Base-by-base conservation (phyloP, 2,797 vertebrate species). In the Sternotherus odoratus region DNA sequence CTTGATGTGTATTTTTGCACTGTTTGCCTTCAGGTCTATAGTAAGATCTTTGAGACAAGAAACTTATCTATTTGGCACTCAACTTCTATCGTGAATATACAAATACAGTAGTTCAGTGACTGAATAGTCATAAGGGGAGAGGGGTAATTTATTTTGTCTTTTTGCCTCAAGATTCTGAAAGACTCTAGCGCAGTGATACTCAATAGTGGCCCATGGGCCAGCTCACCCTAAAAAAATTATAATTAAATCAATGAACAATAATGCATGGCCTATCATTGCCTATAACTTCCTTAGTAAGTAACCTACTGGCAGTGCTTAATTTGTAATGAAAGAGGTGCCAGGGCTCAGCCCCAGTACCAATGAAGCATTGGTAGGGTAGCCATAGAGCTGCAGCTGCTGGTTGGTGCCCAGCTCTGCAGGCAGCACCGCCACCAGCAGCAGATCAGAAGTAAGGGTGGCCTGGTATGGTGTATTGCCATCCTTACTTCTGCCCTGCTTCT, bases 401-500 rank as follows among this genome's bases (percentile, higher is more conserved):
- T 8, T 33, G 7, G 17, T n/a, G 17, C 9, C 9, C 9, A 19
- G 17, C 17, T 36, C n/a, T 66, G 63, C n/a, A 66, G 9, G 17
- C 2, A 36, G n/a, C 1, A 3, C 63, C 2, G 4, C 63, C 2
- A 6, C 30, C 57, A 33, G 28, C 4, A 4, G 5, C 57, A 60
- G 30, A 33, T 33, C 15, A 33, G 57, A 16, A 33, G 57, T 60
- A 33, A 30, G 57, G 57, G 15, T 60, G 57, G 30, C 13, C 13
- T 33, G 57, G 57, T 60, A 8, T 33, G 30, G 57, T 16, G 57
- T 33, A 33, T 33, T 60, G 57, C 57, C 28, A 60, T 3, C 60
- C 33, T 57, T 30, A 30, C 56, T n/a, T n/a, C 33, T 63, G 33
- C 33, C 8, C 60, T 19, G 33, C 33, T 63, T 33, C 33, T 66